Evolutionary conservation across 2,113 vertebrate genomes (phyloP).

Genomic region (Syrrhaptes paradoxus): DNA sequence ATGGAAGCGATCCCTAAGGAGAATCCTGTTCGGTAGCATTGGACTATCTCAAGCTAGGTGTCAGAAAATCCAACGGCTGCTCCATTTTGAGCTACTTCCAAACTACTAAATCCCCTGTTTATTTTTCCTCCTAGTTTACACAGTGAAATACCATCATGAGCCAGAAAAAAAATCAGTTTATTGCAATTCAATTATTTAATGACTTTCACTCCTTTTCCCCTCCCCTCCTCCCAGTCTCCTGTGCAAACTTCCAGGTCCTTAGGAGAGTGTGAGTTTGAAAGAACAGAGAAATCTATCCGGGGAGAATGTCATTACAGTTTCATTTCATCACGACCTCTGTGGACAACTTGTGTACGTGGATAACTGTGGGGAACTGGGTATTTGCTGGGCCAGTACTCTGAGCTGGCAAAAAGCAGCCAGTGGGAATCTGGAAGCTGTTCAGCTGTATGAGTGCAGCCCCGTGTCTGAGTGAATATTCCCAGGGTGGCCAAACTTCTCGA

Average conservation of each 20-base stretch:
- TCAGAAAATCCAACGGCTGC: constrained; percentile 59
- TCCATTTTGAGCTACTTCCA: constrained; percentile 68
- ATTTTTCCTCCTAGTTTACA: constrained; percentile 70
- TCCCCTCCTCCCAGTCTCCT: background rate
- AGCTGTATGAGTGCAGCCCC: background rate
- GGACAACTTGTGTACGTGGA: background rate
- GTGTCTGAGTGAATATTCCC: background rate
- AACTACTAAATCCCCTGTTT: constrained; percentile 67
- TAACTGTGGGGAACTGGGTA: background rate
- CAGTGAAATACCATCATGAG: constrained; percentile 64
- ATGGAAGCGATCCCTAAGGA: constrained; percentile 23
- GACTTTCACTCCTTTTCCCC: constrained; percentile 14
- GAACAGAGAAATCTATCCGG: background rate
- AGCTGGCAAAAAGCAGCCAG: background rate
- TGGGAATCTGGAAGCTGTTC: background rate
- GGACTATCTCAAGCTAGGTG: constrained; percentile 54
- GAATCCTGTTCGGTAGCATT: constrained; percentile 2
- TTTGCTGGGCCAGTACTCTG: background rate
- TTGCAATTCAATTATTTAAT: constrained; percentile 75
- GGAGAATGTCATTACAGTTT: background rate
- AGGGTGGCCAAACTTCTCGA: background rate
- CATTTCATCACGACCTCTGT: background rate
- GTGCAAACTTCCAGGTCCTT: constrained; percentile 29
- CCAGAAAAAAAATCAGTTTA: constrained; percentile 70
- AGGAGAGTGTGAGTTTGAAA: background rate